A percentile compares a stretch with the other conserved stretches of the same genome.
Conservation (phyloP, 2,797 vertebrate species). For the Danio tinwini region DNA sequence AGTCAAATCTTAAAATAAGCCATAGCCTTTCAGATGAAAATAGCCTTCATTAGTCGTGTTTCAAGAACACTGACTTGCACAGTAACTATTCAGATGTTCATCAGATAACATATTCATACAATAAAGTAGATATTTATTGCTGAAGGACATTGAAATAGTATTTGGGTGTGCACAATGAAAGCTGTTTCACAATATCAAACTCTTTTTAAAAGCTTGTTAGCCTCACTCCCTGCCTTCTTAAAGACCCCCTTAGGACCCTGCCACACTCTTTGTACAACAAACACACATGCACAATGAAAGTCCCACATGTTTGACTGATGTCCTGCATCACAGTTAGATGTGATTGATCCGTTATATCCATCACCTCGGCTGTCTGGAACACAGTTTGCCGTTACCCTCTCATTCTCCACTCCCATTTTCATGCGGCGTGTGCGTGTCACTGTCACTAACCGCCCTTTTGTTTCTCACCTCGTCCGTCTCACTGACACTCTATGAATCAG, state of each 20-base stretch:
- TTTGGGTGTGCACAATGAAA: constrained; percentile 3
- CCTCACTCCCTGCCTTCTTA: constrained; percentile 29
- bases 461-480: constrained; percentile 56
- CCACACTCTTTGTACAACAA: constrained; percentile 42
- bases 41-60: background rate
- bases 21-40: background rate
- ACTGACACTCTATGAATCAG: constrained; percentile 51
- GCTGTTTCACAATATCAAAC: constrained; percentile 10
- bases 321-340: constrained; percentile 65
- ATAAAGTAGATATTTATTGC: background rate
- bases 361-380: constrained; percentile 72
- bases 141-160: background rate
- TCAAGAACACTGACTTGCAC: background rate
- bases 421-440: constrained; percentile 52
- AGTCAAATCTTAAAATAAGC: background rate
- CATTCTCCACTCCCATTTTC: constrained; percentile 63
- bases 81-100: background rate
- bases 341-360: constrained; percentile 81
- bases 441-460: constrained; percentile 47
- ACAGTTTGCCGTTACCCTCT: constrained; percentile 67
- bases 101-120: background rate
- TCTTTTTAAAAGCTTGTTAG: constrained; percentile 34
- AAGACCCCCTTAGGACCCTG: constrained; percentile 25
- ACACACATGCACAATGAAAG: constrained; percentile 43
- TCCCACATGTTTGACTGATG: constrained; percentile 71